Evolutionary conservation across 2,888 invertebrate species (phyloP).

Genomic region (Brenthis daphne): DNA sequence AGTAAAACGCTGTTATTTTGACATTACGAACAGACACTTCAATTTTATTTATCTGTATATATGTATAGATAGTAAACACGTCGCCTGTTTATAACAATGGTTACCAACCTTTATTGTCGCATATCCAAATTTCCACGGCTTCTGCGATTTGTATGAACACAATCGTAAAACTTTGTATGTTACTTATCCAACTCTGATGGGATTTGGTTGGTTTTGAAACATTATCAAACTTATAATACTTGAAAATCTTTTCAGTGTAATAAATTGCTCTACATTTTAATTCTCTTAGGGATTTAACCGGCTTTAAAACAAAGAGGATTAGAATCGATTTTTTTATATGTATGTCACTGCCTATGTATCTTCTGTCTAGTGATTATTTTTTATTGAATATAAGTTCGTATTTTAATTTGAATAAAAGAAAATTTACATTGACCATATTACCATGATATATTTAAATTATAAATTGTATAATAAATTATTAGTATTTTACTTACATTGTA

Average conservation of each 20-base stretch:
- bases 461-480: neutral
- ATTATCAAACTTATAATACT: slow-evolving; percentile 5
- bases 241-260: neutral
- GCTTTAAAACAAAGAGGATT: too few relatives aligned
- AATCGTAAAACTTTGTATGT: slow-evolving; percentile 28
- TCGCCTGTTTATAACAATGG: slow-evolving; percentile 5
- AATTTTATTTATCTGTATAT: too few relatives aligned
- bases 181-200: slow-evolving; percentile 27
- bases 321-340: too few relatives aligned
- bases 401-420: too few relatives aligned
- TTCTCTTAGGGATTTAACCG: too few relatives aligned
- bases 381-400: too few relatives aligned
- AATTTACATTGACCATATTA: too few relatives aligned
- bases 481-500: neutral
- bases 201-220: neutral
- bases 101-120: slow-evolving; percentile 9
- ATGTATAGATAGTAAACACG: neutral
- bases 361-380: too few relatives aligned
- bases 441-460: neutral
- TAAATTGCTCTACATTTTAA: neutral
- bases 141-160: slow-evolving; percentile 29
- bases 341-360: too few relatives aligned
- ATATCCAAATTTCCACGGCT: slow-evolving; percentile 18
- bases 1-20: too few relatives aligned
- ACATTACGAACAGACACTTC: too few relatives aligned